phyloP scores from a whole-genome alignment of 1,140 invertebrate species.

The Zaprionus inermis region DNA sequence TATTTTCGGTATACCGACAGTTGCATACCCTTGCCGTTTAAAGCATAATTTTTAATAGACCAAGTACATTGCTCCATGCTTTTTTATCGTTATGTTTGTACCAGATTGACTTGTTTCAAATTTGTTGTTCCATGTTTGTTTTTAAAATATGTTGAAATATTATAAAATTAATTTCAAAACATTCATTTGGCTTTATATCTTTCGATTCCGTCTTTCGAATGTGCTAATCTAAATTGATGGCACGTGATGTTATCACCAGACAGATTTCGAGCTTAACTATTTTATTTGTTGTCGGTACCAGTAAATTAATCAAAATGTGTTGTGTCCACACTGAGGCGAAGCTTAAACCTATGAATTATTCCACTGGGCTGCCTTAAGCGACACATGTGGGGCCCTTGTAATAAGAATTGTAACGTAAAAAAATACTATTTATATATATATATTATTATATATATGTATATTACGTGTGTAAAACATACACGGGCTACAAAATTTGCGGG shows the following conservation, averaged over 20 bases:
- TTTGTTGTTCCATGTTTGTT: too few relatives aligned
- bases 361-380: background rate
- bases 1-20: background rate
- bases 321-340: background rate
- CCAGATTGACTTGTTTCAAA: slow-evolving; percentile 75
- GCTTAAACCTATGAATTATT: slow-evolving; percentile 7
- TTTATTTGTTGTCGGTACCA: slow-evolving; percentile 50
- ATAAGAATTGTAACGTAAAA: too few relatives aligned
- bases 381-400: background rate
- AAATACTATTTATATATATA: too few relatives aligned
- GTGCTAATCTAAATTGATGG: slow-evolving; percentile 25
- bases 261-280: slow-evolving; percentile 34
- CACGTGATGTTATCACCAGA: slow-evolving; percentile 28
- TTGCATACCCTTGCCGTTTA: background rate
- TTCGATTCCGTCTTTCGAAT: background rate
- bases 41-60: too few relatives aligned
- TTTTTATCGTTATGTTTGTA: slow-evolving; percentile 58
- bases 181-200: background rate
- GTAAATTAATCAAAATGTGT: slow-evolving; percentile 63
- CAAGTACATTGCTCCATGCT: too few relatives aligned
- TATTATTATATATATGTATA: background rate
- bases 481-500: background rate
- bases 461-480: background rate
- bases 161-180: slow-evolving; percentile 22
- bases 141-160: slow-evolving; percentile 39